A percentile compares a stretch with the other conserved stretches of the same genome.
Conservation (phyloP, 1,140 invertebrate genomes). For the Drosophila ohnishii region DNA sequence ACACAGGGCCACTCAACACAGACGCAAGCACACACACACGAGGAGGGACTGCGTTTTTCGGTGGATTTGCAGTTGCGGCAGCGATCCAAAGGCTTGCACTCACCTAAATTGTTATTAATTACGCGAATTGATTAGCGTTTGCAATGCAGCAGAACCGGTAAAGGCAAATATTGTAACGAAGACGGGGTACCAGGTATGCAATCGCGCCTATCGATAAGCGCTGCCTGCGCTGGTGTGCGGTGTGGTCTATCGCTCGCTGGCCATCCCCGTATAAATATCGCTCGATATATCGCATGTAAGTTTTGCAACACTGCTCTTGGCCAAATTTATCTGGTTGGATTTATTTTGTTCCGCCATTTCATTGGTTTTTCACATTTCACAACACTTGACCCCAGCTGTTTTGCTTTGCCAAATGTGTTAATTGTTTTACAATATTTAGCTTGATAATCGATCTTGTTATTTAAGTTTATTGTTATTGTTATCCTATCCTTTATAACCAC, state of each 20-base stretch:
- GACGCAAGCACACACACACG: slow-evolving; percentile 17
- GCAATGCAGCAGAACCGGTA: slow-evolving; percentile 50
- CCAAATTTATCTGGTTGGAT: background rate
- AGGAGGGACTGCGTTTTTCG: slow-evolving; percentile 9
- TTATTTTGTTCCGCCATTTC: background rate
- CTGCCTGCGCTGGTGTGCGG: slow-evolving; percentile 14
- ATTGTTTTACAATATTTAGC: background rate
- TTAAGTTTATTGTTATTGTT: background rate
- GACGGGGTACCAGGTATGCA: slow-evolving; percentile 41
- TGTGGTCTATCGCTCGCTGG: background rate
- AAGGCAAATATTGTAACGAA: slow-evolving; percentile 54
- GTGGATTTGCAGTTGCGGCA: slow-evolving; percentile 1
- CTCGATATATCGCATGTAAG: background rate
- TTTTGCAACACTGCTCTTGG: background rate
- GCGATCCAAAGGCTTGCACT: slow-evolving; percentile 19
- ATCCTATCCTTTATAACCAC: too few species aligned
- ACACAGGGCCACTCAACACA: slow-evolving; percentile 18
- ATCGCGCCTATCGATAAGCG: slow-evolving; percentile 33
- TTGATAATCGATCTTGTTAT: too few species aligned
- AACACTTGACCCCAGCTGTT: slow-evolving; percentile 5
- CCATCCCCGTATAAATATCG: slow-evolving; percentile 1
- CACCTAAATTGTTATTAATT: slow-evolving; percentile 49
- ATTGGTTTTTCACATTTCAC: background rate
- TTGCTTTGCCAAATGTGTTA: background rate
- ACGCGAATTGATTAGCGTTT: slow-evolving; percentile 42